Evolutionary conservation across 2,113 vertebrate genomes (phyloP), one percentile per base, ranked within the genome.

Genomic region (Rousettus leschenaultii): DNA sequence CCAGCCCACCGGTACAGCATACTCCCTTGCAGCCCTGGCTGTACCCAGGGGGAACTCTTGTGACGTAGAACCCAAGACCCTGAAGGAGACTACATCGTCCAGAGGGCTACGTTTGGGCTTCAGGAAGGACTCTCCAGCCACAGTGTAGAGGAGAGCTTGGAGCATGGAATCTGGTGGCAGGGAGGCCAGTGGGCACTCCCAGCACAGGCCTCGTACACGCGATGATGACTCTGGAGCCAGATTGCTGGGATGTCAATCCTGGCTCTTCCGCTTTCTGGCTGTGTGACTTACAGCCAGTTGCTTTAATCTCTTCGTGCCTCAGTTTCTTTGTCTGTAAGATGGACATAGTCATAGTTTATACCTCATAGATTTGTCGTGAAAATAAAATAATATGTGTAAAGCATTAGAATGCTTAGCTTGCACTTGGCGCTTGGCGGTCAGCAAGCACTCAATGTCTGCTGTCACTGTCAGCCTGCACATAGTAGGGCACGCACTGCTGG

Each of bases 261-360:
- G 33, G 18, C 21, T 90, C 51, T 65, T 89, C 16, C 2, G 19
- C 35, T 57, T 92, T n/a, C 79, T 75, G 89, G n/a, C 86, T 88
- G 30, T 93, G 78, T 73, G 35, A 65, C 53, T 48, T 51, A 21
- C 30, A 16, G 26, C 38, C 75, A 19, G 43, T 51, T 73, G 90
- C 59, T 95, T 92, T 68, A 59, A 59, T 9, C 33, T 77, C 65
- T 92, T 84, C 92, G 35, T 40, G 75, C 85, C 40, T 96, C 15
- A 0, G 13, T 88, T 66, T 97, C 59, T 66, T 61, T 63, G 45
- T 51, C 48, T 43, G 3, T 48, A 48, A 75, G 28, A 73, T n/a
- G 33, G 13, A 61, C 12, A 22, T 4, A 70, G 55, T 55, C 79
- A 15, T 73, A 40, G 55, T 53, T 85, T 53, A n/a, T 63, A 38